phyloP scores from a whole-genome alignment of 2,113 vertebrate genomes.

The Elanus axillaris region DNA sequence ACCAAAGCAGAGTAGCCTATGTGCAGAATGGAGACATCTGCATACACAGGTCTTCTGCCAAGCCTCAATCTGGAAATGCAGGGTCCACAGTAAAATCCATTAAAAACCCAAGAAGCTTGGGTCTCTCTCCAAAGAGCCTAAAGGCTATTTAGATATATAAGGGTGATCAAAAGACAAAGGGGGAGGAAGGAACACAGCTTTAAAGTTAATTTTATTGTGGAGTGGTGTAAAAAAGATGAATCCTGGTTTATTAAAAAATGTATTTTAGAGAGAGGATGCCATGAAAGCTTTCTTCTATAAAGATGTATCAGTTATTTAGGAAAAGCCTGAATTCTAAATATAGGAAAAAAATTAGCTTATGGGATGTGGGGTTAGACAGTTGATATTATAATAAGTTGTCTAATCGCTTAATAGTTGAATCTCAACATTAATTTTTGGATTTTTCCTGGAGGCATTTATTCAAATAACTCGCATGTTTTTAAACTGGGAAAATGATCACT shows the following conservation, averaged over 20 bases:
- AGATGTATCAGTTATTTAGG: neutral
- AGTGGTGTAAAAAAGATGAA: neutral
- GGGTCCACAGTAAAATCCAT: neutral
- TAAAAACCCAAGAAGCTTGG: neutral
- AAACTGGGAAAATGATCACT: neutral
- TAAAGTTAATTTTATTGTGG: neutral
- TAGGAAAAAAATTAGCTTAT: neutral
- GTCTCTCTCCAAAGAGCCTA: neutral
- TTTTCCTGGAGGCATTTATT: neutral
- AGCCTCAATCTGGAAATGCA: neutral
- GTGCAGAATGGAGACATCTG: neutral
- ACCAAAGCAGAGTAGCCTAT: neutral
- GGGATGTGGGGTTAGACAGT: neutral
- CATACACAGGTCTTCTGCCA: neutral
- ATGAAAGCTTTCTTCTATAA: neutral
- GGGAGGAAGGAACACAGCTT: neutral
- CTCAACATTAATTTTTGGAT: neutral
- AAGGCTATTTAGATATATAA: neutral
- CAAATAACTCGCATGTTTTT: neutral
- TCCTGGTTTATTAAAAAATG: neutral
- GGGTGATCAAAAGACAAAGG: neutral
- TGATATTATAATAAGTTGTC: neutral
- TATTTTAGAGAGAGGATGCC: neutral
- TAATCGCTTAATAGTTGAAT: neutral
- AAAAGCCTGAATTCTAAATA: neutral